Base-by-base conservation (phyloP, 1,140 invertebrate species). In the Leptonema lineaticorne region DNA sequence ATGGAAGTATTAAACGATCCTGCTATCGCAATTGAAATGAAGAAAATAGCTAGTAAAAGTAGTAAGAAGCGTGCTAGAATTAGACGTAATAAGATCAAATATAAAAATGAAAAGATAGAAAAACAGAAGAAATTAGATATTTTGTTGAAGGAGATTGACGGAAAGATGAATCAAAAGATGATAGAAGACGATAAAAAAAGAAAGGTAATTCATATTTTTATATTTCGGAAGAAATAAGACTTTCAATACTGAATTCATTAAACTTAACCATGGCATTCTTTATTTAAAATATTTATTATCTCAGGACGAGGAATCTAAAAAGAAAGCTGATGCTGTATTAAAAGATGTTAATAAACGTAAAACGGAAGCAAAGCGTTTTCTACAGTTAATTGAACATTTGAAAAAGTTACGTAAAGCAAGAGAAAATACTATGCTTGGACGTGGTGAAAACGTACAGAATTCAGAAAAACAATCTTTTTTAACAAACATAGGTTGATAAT, bases 341-440 rank as follows among this genome's bases (percentile, higher is more conserved):
- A 83, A 84, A 45, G 89, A 91, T 73, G 88, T 92, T 0, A 78
- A 84, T 24, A 82, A 83, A 50, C 91, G 90, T 75, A 86, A 89
- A 74, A 82, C 77, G 30, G 89, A 92, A 75, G 87, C 86, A 0
- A 86, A 84, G 62, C 88, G 87, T 73, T 86, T 84, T 72, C 75
- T 89, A 1, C 77, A 80, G 0, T 76, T 91, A 22, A 75, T 92
- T 16, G 82, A 86, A 28, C 82, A 86, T 9, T 74, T 93, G 16
- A 69, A 83, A 26, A 88, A 87, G 74, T 77, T 92, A 8, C 78
- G 89, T 50, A 81, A 78, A 62, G 81, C 87, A 5, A 83, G 89
- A 70, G 78, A 84, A 46, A 84, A 85, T 27, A 85, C 86, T 45
- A 84, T 84, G 27, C 79, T 79, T 53, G 84, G 87, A 2, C 81